A percentile compares a stretch with the other conserved stretches of the same genome.
Conservation (phyloP, 2,888 invertebrate genomes). For the Neria commutata region DNA sequence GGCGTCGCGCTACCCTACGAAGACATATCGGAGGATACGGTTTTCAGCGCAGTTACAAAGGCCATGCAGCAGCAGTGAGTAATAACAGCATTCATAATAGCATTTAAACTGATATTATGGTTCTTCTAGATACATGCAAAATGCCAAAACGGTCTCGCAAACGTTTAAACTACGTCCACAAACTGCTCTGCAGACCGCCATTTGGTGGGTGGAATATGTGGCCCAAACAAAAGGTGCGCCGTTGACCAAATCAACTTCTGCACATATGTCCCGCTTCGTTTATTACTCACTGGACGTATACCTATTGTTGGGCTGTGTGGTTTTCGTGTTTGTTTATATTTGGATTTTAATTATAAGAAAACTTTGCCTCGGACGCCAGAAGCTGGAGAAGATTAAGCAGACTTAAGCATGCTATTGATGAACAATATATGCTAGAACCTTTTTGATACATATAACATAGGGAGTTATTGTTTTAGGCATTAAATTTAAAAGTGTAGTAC, state of each 20-base stretch:
- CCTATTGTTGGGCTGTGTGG: too few species aligned
- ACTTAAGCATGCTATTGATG: too few species aligned
- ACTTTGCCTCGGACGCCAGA: conserved; percentile 30
- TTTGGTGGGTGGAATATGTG: conserved; percentile 71
- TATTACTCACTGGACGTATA: conserved; percentile 58
- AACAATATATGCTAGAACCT: too few species aligned
- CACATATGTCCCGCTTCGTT: conserved; percentile 50
- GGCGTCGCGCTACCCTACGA: conserved; percentile 64
- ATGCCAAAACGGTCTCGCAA: conserved; percentile 61
- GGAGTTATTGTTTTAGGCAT: too few species aligned
- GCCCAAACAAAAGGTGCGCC: conserved; percentile 65
- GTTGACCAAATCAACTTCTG: conserved; percentile 63
- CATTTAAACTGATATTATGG: too few species aligned
- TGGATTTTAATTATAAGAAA: conserved; percentile 44
- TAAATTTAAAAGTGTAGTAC: too few species aligned
- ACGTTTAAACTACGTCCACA: conserved; percentile 65
- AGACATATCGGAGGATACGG: conserved; percentile 63
- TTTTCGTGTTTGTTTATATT: conserved; percentile 37
- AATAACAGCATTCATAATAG: neutral
- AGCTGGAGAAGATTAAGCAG: conserved; percentile 35
- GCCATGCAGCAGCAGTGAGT: conserved; percentile 62
- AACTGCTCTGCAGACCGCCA: conserved; percentile 65
- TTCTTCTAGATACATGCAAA: conserved; percentile 45
- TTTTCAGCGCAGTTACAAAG: conserved; percentile 63
- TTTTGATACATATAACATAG: too few species aligned